These are phyloP conservation scores for Eremobia ochroleuca DNA, from an alignment of 2,888 invertebrate genomes.

Conservation along the genomic window DNA sequence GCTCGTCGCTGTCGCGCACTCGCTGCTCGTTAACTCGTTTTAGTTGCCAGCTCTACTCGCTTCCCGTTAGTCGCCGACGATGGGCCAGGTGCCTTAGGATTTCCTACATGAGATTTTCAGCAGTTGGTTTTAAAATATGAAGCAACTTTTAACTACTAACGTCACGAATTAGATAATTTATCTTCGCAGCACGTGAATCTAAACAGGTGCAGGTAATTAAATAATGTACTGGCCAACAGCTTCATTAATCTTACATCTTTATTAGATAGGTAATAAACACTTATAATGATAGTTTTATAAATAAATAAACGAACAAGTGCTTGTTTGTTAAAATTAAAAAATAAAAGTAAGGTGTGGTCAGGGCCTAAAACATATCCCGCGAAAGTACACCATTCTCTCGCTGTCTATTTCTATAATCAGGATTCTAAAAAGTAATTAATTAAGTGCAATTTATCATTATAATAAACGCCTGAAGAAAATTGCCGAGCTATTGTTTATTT, in stretches of 20 bases:
- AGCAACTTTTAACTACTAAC: no score
- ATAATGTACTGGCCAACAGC: background rate
- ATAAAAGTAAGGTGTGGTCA: background rate
- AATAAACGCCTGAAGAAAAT: constrained; percentile 15
- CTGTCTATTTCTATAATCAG: background rate
- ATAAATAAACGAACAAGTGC: background rate
- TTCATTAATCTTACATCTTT: background rate
- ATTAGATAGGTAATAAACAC: background rate
- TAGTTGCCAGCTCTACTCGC: background rate
- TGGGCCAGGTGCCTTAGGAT: background rate
- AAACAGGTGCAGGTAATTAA: constrained; percentile 5
- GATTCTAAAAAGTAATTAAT: background rate
- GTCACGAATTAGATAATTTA: background rate
- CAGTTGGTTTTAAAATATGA: background rate
- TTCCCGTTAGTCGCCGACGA: background rate
- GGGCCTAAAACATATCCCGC: background rate
- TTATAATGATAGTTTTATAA: background rate
- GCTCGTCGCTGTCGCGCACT: background rate
- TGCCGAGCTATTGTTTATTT: background rate
- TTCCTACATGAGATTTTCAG: background rate
- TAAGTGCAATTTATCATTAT: background rate
- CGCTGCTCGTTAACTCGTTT: background rate
- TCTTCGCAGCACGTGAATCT: background rate
- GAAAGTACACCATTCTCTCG: background rate
- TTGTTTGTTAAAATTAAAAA: background rate